These are phyloP conservation scores for Netelia virgata DNA, from an alignment of 2,888 invertebrate genomes.

Conservation along the genomic window DNA sequence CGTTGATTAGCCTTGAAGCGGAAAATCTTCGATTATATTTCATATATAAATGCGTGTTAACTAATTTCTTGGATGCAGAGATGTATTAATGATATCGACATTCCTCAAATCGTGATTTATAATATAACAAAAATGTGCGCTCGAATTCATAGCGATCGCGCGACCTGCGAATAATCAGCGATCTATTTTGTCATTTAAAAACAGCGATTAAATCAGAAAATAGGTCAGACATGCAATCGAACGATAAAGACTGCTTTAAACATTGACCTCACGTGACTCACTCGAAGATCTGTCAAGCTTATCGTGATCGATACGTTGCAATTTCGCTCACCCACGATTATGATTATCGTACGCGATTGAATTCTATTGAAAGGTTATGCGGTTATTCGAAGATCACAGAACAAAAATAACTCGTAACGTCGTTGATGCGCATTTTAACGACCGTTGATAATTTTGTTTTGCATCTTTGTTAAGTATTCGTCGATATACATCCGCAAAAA, in stretches of 20 bases:
- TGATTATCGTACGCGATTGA: background rate
- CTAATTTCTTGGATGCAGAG: constrained; percentile 31
- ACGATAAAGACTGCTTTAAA: constrained; percentile 21
- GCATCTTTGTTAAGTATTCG: constrained; percentile 30
- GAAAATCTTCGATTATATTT: constrained; percentile 59
- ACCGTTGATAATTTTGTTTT: constrained; percentile 43
- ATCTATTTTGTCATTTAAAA: constrained; percentile 20
- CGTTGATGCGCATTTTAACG: constrained; percentile 53
- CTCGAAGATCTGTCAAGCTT: constrained; percentile 27
- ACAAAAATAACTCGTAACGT: constrained; percentile 21
- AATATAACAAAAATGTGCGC: constrained; percentile 10
- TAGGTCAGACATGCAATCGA: constrained; percentile 14
- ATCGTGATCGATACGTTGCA: constrained; percentile 32
- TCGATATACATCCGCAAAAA: constrained; percentile 29
- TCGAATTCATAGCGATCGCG: constrained; percentile 17
- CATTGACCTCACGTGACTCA: constrained; percentile 9
- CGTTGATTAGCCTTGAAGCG: constrained; percentile 73
- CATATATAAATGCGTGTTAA: constrained; percentile 57
- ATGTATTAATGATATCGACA: constrained; percentile 20
- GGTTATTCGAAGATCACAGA: constrained; percentile 30
- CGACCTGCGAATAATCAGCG: constrained; percentile 46
- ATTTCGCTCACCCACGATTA: background rate
- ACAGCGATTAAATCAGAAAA: constrained; percentile 1
- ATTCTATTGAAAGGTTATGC: constrained; percentile 2
- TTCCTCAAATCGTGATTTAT: constrained; percentile 35